Conservation (phyloP, 2,797 vertebrate species). For the Brotula barbata region DNA sequence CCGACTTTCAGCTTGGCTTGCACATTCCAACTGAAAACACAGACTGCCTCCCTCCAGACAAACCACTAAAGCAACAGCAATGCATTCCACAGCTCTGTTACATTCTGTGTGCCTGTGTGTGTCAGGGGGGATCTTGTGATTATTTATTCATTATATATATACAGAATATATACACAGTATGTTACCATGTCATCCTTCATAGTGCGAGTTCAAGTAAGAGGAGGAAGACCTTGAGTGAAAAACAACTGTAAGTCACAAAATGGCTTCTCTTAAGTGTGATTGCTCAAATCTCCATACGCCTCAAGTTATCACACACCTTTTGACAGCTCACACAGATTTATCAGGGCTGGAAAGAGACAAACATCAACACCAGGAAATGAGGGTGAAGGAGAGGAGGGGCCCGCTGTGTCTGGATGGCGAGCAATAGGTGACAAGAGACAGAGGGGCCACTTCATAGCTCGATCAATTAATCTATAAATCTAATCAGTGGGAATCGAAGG, state of each 20-base stretch:
- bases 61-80: constrained; percentile 49
- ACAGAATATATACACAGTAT: no score
- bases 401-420: constrained; percentile 33
- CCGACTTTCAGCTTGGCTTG: constrained; percentile 60
- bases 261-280: constrained; percentile 40
- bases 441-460: constrained; percentile 59
- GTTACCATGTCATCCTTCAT: no score
- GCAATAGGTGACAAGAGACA: constrained; percentile 49
- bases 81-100: constrained; percentile 51
- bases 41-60: constrained; percentile 59
- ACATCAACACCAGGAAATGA: constrained; percentile 65
- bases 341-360: constrained; percentile 54
- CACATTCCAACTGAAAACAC: constrained; percentile 69
- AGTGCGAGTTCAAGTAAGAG: background rate
- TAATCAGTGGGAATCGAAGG: constrained; percentile 71
- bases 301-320: constrained; percentile 58
- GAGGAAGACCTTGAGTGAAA: constrained; percentile 35
- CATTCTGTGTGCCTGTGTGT: constrained; percentile 7
- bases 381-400: constrained; percentile 8
- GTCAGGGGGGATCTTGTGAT: no score
- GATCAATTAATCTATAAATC: constrained; percentile 74
- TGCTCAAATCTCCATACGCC: constrained; percentile 34
- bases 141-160: no score
- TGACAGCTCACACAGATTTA: constrained; percentile 52
- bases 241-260: constrained; percentile 47